Base-by-base conservation (phyloP, 2,888 invertebrate genomes). In the Aplocera efformata region DNA sequence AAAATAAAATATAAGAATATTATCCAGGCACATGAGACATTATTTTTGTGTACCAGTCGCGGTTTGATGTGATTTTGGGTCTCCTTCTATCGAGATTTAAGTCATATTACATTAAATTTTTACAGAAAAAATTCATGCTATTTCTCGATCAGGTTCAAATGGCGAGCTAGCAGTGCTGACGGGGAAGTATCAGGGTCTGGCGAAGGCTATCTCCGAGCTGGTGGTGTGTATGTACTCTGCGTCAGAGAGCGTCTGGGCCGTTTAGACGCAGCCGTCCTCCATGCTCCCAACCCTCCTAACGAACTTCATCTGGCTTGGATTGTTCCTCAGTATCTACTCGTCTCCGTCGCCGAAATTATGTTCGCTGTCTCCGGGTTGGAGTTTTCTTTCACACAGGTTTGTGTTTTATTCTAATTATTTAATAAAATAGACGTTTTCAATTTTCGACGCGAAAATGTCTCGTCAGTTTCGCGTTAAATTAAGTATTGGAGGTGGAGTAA, bases 321-420 rank as follows among this genome's bases (percentile, higher is more conserved):
- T 53, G 77, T 95, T 11, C 95, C 95, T 0, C 96, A 96, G 72
- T 96, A 95, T 67, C 70, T 95, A 22, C 80, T 95, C 7, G 92
- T 96, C 36, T 95, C 96, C 0, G 71, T 93, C 1, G 95, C 94
- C 0, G 96, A 96, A 79, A 92, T 96, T 28, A 91, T 96, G 88
- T 94, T 96, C 66, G 94, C 94, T 0, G 92, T 96, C 4, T 94
- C 95, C 1, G 96, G 96, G 0, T 82, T 96, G 10, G 93, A 94
- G 63, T 96, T 96, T 74, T 93, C 95, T 1, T 96, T 95, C 66
- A 94, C 94, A 1, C 93, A 95, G 89, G 94, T 78, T 27, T 13
- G 21, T n/a, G n/a, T n/a, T n/a, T n/a, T n/a, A n/a, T n/a, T n/a
- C n/a, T n/a, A n/a, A n/a, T 17, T 17, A 17, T 5, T 17, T 2